These are phyloP conservation scores for Hycleus cichorii DNA, from an alignment of 1,140 invertebrate genomes.

Conservation along the genomic window DNA sequence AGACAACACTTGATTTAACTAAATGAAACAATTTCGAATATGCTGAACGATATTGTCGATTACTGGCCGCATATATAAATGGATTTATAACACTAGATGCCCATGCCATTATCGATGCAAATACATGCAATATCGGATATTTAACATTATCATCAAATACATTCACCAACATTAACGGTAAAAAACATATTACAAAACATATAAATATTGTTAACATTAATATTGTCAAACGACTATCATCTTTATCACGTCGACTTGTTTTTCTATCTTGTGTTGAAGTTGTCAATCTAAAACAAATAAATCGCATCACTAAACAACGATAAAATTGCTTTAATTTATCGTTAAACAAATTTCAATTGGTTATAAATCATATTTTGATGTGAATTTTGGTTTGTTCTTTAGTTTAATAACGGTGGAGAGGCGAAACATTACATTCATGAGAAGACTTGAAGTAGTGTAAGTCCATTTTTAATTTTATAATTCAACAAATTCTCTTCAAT, in stretches of 20 bases:
- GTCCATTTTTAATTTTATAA: too few relatives aligned
- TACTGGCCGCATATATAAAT: slow-evolving; percentile 79
- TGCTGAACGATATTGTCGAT: slow-evolving; percentile 71
- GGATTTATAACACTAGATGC: slow-evolving; percentile 80
- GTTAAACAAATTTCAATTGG: too few relatives aligned
- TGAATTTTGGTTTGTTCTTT: too few relatives aligned
- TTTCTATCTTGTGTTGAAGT: slow-evolving; percentile 37
- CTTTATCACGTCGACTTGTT: slow-evolving; percentile 48
- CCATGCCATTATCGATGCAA: slow-evolving; percentile 78
- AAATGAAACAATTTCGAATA: slow-evolving; percentile 56
- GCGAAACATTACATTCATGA: too few relatives aligned
- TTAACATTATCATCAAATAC: slow-evolving; percentile 67
- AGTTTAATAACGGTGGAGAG: too few relatives aligned
- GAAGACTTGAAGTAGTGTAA: too few relatives aligned
- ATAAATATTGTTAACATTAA: slow-evolving; percentile 82
- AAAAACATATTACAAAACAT: slow-evolving; percentile 74
- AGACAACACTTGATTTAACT: slow-evolving; percentile 26
- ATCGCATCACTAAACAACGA: too few relatives aligned
- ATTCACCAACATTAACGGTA: slow-evolving; percentile 80
- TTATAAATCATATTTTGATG: too few relatives aligned
- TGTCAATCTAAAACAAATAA: slow-evolving; percentile 35
- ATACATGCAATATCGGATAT: slow-evolving; percentile 66
- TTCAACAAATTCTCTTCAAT: too few relatives aligned
- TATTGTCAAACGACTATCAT: slow-evolving; percentile 71
- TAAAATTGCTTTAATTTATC: too few relatives aligned